These are phyloP conservation scores for Fukomys damarensis DNA, from an alignment of 2,113 vertebrate genomes.

Conservation along the genomic window DNA sequence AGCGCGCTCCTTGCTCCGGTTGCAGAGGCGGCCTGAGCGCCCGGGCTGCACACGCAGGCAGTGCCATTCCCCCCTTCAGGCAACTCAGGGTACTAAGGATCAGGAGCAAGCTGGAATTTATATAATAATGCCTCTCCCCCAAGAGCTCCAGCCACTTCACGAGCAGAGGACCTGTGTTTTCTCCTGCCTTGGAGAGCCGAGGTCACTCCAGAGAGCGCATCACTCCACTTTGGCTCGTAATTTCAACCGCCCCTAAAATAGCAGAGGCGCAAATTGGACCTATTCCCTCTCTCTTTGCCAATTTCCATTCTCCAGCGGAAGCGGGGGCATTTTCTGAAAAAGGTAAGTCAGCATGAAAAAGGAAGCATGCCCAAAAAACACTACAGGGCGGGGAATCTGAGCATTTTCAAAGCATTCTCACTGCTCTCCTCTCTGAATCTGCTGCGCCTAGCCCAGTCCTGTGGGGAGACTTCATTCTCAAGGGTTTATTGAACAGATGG, in stretches of 20 bases:
- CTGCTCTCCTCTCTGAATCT: background rate
- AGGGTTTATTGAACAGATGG: background rate
- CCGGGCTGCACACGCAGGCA: slow-evolving; percentile 74
- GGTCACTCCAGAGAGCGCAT: slow-evolving; percentile 68
- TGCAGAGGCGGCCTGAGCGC: slow-evolving; percentile 68
- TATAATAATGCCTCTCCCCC: slow-evolving; percentile 76
- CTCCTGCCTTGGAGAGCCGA: background rate
- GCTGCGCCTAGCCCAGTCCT: background rate
- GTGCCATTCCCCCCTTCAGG: slow-evolving; percentile 82
- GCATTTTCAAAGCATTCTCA: slow-evolving; percentile 8
- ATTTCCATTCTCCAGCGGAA: slow-evolving; percentile 72
- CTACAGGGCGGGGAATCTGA: slow-evolving; percentile 33
- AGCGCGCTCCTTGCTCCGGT: slow-evolving; percentile 74
- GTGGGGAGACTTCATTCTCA: background rate
- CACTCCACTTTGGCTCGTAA: slow-evolving; percentile 68
- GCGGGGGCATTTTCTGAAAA: slow-evolving; percentile 72
- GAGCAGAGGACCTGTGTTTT: slow-evolving; percentile 58
- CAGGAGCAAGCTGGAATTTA: slow-evolving; percentile 76
- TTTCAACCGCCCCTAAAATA: slow-evolving; percentile 74
- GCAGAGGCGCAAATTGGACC: slow-evolving; percentile 63
- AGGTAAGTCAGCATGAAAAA: slow-evolving; percentile 75
- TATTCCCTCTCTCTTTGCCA: slow-evolving; percentile 60
- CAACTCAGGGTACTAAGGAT: slow-evolving; percentile 81
- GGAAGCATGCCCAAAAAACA: slow-evolving; percentile 58
- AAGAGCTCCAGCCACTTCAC: slow-evolving; percentile 66